Conservation (phyloP, 2,113 vertebrate species). For the Nymphicus hollandicus region DNA sequence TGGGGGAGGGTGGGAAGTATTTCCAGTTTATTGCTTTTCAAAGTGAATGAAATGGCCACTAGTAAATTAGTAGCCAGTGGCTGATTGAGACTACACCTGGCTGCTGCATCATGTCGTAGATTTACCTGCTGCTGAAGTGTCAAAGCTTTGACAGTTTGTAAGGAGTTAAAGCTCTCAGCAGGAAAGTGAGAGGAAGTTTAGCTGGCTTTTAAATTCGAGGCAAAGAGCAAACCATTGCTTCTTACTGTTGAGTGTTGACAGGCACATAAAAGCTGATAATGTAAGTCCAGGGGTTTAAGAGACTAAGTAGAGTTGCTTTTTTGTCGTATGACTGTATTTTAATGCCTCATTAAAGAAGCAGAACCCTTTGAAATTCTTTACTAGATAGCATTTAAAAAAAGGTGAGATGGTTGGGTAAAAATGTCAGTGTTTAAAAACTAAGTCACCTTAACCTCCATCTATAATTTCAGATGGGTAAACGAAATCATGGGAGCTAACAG, state of each 20-base stretch:
- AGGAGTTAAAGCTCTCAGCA: constrained; percentile 79
- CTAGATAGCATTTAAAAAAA: constrained; percentile 44
- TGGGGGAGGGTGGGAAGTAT: neutral
- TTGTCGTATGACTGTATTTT: constrained; percentile 80
- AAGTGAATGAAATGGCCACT: constrained; percentile 6
- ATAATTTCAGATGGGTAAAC: constrained; percentile 1
- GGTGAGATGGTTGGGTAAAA: constrained; percentile 29
- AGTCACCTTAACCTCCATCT: neutral
- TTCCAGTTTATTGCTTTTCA: constrained; percentile 18
- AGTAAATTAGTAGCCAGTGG: constrained; percentile 11
- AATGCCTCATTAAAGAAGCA: constrained; percentile 70
- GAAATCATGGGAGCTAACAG: neutral
- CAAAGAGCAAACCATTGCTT: constrained; percentile 69
- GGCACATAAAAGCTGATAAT: constrained; percentile 88
- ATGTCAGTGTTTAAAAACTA: constrained; percentile 44
- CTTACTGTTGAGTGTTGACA: constrained; percentile 81
- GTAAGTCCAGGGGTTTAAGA: constrained; percentile 80
- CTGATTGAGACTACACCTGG: constrained; percentile 20
- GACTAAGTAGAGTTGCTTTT: constrained; percentile 75
- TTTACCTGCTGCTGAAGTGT: constrained; percentile 68
- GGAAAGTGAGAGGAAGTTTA: constrained; percentile 75
- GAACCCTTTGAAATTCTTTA: constrained; percentile 70
- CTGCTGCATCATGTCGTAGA: constrained; percentile 4
- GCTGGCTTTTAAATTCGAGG: constrained; percentile 70
- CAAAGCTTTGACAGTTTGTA: constrained; percentile 68